These are phyloP conservation scores for Mola mola DNA, from an alignment of 2,113 vertebrate genomes.

Conservation along the genomic window DNA sequence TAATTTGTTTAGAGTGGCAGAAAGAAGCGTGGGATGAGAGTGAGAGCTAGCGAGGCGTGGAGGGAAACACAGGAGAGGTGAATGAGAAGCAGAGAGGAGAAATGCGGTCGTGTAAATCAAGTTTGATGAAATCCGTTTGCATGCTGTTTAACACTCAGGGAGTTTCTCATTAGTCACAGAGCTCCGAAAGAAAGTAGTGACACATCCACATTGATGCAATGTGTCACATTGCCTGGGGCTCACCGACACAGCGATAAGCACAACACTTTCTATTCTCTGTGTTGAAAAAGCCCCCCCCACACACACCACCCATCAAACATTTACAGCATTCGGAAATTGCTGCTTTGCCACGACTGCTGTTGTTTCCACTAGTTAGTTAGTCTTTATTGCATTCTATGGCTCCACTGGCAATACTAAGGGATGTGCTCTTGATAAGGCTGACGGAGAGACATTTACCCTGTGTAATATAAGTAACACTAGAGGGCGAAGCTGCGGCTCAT, in stretches of 20 bases:
- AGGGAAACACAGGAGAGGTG: constrained; percentile 1
- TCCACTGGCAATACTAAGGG: not conserved
- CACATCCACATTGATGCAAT: constrained; percentile 61
- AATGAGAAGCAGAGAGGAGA: not conserved
- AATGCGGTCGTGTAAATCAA: constrained; percentile 36
- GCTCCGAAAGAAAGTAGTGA: constrained; percentile 50
- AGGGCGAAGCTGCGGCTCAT: not conserved
- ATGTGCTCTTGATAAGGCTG: not conserved
- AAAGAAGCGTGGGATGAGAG: constrained; percentile 14
- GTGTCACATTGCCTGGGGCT: constrained; percentile 52
- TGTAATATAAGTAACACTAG: not conserved
- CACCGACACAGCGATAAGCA: constrained; percentile 57
- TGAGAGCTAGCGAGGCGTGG: constrained; percentile 27
- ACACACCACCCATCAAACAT: not conserved
- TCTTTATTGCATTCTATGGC: not conserved
- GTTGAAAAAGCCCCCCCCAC: constrained; percentile 45
- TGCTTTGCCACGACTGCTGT: not conserved
- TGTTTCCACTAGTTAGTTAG: not conserved
- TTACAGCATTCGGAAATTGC: not conserved
- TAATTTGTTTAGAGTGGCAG: constrained; percentile 69
- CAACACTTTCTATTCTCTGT: constrained; percentile 62
- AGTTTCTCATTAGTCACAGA: constrained; percentile 61
- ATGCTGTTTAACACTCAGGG: constrained; percentile 49
- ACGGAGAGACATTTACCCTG: not conserved
- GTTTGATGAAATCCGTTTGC: constrained; percentile 47